Conservation (phyloP, 2,113 vertebrate species). For the Cathartes aura region DNA sequence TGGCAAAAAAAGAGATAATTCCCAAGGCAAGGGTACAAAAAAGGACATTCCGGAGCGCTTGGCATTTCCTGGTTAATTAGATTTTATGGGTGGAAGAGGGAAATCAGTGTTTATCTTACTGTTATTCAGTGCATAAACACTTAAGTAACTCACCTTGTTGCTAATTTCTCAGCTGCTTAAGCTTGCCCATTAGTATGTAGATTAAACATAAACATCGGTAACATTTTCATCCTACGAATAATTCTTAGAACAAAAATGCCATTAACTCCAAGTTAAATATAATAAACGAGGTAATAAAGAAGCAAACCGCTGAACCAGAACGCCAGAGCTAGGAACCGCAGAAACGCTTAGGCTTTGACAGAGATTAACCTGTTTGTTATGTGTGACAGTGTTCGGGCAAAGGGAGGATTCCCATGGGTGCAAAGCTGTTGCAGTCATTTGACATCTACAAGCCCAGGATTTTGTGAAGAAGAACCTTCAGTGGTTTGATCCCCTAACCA, state of each 20-base stretch:
- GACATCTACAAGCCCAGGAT: neutral
- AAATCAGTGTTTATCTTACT: neutral
- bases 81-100: neutral
- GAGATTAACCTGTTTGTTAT: neutral
- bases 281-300: conserved; percentile 10
- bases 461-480: neutral
- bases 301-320: neutral
- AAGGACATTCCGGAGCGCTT: neutral
- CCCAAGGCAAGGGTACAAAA: neutral
- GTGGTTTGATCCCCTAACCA: neutral
- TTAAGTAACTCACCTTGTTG: neutral
- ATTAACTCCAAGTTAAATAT: neutral
- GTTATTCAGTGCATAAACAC: neutral
- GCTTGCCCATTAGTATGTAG: neutral
- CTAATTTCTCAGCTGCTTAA: neutral
- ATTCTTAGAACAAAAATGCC: conserved; percentile 7
- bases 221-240: neutral
- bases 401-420: neutral
- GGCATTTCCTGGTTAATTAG: neutral
- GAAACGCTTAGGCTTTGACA: neutral
- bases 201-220: neutral
- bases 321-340: neutral
- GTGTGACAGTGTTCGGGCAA: neutral
- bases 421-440: neutral
- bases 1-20: neutral